Evolutionary conservation across 2,797 vertebrate genomes (phyloP), one percentile per base, ranked within the genome.

Genomic region (Menidia menidia): DNA sequence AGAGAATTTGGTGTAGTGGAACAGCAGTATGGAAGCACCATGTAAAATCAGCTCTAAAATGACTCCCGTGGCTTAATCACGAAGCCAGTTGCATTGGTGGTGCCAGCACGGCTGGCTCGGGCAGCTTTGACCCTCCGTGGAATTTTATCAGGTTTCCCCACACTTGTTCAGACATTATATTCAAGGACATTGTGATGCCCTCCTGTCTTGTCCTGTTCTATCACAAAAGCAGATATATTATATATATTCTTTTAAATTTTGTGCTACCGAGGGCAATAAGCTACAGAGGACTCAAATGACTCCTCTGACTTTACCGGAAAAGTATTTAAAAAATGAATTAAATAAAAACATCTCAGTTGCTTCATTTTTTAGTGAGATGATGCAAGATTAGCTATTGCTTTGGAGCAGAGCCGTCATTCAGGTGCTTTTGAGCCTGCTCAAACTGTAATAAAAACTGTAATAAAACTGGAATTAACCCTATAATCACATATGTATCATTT

Each of bases 1-100:
- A 93, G 88, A 89, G 88, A 82, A 86, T 84, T 83, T 80, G 85
- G 82, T 78, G 87, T 86, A 82, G 85, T 86, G 86, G 86, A 91
- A 90, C 89, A 85, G 92, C 81, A 76, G 85, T 77, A 84, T 73
- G 82, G 90, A 78, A 78, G 83, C 75, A 59, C 86, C 84, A 78
- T 90, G 90, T 91, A 91, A 87, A 93, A 91, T 92, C 87, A 71
- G 81, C 80, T 81, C 83, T 82, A 83, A 92, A 90, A 89, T 87
- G 89, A 81, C 82, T 85, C 80, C 86, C 62, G 60, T 78, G 82
- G 85, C 77, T 81, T 81, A 82, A 84, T 88, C 78, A 65, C 72
- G 56, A 76, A 84, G 77, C 85, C 73, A 55, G 73, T 80, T 73
- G 71, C 73, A 19, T 80, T 50, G 81, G 10, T 58, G 5, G 72